Evolutionary conservation across 2,113 vertebrate genomes (phyloP).

Genomic region (Lepidothrix coronata): DNA sequence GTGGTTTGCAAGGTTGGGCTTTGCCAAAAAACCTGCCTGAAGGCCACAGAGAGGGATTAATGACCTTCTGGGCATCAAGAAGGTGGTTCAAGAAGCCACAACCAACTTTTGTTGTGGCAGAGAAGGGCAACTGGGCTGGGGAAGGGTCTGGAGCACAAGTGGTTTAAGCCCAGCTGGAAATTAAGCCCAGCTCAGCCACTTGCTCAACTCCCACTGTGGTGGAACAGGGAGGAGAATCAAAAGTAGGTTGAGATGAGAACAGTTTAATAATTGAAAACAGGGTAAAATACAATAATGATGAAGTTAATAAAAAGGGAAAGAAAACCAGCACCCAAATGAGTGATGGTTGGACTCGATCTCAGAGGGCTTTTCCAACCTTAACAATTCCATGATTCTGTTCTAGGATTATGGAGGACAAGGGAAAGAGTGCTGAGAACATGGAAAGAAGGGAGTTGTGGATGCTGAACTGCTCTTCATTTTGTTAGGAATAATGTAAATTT

Average conservation of each 20-base stretch:
- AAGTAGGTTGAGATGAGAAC: neutral
- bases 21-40: neutral
- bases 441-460: neutral
- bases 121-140: neutral
- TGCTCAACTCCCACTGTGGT: neutral
- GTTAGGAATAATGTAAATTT: neutral
- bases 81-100: neutral
- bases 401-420: neutral
- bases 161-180: neutral
- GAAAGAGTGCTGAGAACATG: neutral
- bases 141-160: neutral
- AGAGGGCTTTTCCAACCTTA: neutral
- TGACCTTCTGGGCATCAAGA: neutral
- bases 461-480: neutral
- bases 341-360: neutral
- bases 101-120: accelerated
- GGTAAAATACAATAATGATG: neutral
- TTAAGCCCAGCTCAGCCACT: neutral
- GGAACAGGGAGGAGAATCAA: neutral
- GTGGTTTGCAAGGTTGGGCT: neutral
- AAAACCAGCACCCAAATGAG: neutral
- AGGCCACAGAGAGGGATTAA: neutral
- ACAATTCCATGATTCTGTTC: neutral
- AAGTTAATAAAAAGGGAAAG: neutral
- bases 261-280: neutral